Base-by-base conservation (phyloP, 2,888 invertebrate genomes). In the Apamea sordens region DNA sequence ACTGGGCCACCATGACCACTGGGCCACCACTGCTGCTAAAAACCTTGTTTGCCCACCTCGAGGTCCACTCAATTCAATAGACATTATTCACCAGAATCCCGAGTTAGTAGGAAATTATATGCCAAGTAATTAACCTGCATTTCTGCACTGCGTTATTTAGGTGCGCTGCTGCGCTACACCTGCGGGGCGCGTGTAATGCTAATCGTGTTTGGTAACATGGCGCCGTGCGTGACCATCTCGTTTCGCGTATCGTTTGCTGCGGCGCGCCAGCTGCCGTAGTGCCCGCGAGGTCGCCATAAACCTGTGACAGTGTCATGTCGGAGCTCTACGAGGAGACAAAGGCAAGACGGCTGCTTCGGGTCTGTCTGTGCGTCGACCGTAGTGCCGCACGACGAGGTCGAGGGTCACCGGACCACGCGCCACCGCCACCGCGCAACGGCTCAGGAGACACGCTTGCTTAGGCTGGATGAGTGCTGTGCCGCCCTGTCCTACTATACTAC, bases 301-400 rank as follows among this genome's bases (percentile, higher is more conserved):
- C 47, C 36, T 28, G n/a, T 28, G 32, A 24, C 32, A 59, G 76
- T 32, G n/a, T 13, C 56, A 76, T 76, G 76, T 44, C 75, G n/a
- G 47, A 76, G 76, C n/a, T 47, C 24, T 15, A n/a, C 47, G 32
- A 76, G 24, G 59, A 76, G 32, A 59, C 76, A 32, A 61, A 76
- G 76, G 47, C 76, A 76, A 76, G 47, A 8, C 44, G n/a, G 28
- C 21, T 71, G 71, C 13, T 50, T 32, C 71, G 28, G 15, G 72
- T 63, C 28, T 63, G 64, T 28, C n/a, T 36, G n/a, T 24, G 56
- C 53, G 44, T n/a, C 44, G n/a, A 68, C 44, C 44, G 44, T 28
- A 68, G n/a, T 67, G 18, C 68, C 68, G 41, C n/a, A 18, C n/a
- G 41, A n/a, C 41, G 41, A 67, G n/a, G 67, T 67, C 67, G n/a